Percentiles rank a stretch among this genome's conserved stretches.
Evolutionary conservation across 2,797 vertebrate genomes (phyloP).

Genomic region (Thunnus albacares): DNA sequence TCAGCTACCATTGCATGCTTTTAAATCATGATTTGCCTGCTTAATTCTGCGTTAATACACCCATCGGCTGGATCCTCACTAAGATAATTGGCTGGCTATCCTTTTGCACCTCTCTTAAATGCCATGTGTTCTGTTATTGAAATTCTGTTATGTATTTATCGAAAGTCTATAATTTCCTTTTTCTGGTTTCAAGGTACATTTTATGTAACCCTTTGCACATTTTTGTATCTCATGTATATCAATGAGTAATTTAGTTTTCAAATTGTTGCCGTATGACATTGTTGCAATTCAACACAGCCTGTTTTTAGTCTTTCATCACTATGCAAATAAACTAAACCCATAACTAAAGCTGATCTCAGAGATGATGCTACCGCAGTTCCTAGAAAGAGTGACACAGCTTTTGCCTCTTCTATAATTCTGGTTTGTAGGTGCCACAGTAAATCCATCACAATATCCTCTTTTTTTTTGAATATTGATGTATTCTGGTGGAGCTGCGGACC

Average conservation of each 20-base stretch:
- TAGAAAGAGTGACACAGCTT: not conserved
- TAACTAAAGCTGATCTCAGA: slow-evolving; percentile 23
- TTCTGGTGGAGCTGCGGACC: not conserved
- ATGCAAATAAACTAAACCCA: slow-evolving; percentile 20
- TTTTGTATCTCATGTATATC: not conserved
- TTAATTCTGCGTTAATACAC: slow-evolving; percentile 30
- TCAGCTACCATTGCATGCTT: slow-evolving; percentile 1
- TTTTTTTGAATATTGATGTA: slow-evolving; percentile 20
- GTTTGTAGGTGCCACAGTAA: not conserved
- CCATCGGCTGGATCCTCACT: slow-evolving; percentile 27
- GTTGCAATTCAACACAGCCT: not conserved
- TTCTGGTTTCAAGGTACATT: slow-evolving; percentile 23
- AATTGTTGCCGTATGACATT: slow-evolving; percentile 13
- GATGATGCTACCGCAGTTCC: slow-evolving; percentile 17
- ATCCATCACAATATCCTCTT: not conserved
- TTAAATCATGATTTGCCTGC: not conserved
- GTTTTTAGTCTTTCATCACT: not conserved
- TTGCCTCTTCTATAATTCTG: slow-evolving; percentile 6
- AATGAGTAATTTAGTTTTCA: slow-evolving; percentile 12
- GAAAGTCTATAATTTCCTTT: slow-evolving; percentile 1
- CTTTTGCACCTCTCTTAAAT: slow-evolving; percentile 49
- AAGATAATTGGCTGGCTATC: slow-evolving; percentile 45
- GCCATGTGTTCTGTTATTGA: slow-evolving; percentile 31
- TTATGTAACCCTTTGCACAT: slow-evolving; percentile 5
- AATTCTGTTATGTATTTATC: slow-evolving; percentile 34